These are phyloP conservation scores for Linepithema humile DNA, from an alignment of 1,140 invertebrate genomes.

Conservation along the genomic window DNA sequence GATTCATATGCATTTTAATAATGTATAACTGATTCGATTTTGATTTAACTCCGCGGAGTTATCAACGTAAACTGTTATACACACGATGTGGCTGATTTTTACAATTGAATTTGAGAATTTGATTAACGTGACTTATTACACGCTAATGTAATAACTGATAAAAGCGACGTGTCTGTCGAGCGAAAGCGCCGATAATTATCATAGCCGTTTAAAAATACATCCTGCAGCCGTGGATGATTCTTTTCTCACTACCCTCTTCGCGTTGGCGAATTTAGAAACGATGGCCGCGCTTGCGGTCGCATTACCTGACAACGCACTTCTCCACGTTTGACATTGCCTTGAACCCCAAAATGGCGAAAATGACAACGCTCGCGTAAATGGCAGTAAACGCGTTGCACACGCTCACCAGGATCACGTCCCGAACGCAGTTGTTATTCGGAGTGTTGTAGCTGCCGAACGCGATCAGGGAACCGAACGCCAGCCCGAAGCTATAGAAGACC, in stretches of 20 bases:
- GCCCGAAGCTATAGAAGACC: slow-evolving; percentile 97
- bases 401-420: slow-evolving; percentile 95
- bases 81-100: background rate
- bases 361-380: slow-evolving; percentile 96
- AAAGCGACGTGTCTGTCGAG: slow-evolving; percentile 6
- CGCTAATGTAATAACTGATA: slow-evolving; percentile 8
- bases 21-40: background rate
- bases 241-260: slow-evolving; percentile 37
- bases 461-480: slow-evolving; percentile 96
- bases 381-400: slow-evolving; percentile 96
- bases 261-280: slow-evolving; percentile 49
- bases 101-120: slow-evolving; percentile 24
- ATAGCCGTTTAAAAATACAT: slow-evolving; percentile 35
- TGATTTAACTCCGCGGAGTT: background rate
- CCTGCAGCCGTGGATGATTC: slow-evolving; percentile 30
- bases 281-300: slow-evolving; percentile 69
- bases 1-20: background rate
- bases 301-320: slow-evolving; percentile 90
- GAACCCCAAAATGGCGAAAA: slow-evolving; percentile 95
- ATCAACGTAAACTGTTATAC: background rate
- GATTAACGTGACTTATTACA: background rate
- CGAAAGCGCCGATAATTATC: background rate
- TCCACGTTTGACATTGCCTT: slow-evolving; percentile 93
- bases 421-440: slow-evolving; percentile 95
- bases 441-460: slow-evolving; percentile 96